phyloP scores from a whole-genome alignment of 1,140 invertebrate genomes.

The Calephelis virginiensis region DNA sequence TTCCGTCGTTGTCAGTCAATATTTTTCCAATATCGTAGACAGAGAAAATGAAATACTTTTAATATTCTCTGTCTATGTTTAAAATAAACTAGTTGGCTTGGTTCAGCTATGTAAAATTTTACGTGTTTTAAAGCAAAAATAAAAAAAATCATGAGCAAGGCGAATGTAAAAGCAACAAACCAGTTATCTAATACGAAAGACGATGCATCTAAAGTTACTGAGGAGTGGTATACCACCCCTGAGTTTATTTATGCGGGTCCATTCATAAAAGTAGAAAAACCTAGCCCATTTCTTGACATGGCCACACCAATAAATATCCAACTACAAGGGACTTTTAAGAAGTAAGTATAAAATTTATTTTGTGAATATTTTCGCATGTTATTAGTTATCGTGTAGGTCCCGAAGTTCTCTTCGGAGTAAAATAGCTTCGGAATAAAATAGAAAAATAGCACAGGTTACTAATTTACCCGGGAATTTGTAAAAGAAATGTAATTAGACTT shows the following conservation, averaged over 20 bases:
- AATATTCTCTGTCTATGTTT: no score
- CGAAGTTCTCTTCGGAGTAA: no score
- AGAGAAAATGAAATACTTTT: no score
- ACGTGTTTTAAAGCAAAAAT: background rate
- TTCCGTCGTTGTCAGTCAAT: no score
- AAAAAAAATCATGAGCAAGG: background rate
- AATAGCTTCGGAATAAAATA: no score
- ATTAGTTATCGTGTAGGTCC: no score
- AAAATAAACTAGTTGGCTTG: no score
- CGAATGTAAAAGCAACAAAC: background rate
- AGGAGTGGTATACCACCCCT: constrained; percentile 35
- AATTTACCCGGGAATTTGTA: no score
- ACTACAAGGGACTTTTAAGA: constrained; percentile 62
- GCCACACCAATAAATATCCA: constrained; percentile 55
- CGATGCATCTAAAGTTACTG: constrained; percentile 25
- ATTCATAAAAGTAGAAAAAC: constrained; percentile 52
- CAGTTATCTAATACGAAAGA: constrained; percentile 25
- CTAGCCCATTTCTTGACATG: constrained; percentile 46
- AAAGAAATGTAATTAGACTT: no score
- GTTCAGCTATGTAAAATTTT: background rate
- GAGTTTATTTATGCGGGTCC: constrained; percentile 72
- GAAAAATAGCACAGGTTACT: no score
- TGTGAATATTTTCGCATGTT: no score
- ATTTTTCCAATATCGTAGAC: no score
- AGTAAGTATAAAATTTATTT: constrained; percentile 40